A percentile compares a stretch with the other conserved stretches of the same genome.
Conservation (phyloP, 2,888 invertebrate genomes). For the Selenia dentaria region DNA sequence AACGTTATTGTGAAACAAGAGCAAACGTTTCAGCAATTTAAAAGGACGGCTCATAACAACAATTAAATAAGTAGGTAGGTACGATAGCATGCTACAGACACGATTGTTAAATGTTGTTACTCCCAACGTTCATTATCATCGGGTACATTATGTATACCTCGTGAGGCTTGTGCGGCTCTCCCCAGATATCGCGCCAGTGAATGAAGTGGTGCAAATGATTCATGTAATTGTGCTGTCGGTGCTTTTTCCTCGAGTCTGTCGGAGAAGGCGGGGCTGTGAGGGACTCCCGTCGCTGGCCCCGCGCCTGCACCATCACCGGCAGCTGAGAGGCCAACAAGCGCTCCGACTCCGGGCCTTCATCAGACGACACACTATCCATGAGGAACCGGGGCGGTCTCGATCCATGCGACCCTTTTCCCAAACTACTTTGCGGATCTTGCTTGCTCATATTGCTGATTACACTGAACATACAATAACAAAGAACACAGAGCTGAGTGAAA, state of each 20-base stretch:
- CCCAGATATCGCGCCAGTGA: slow-evolving; percentile 80
- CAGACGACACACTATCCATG: slow-evolving; percentile 75
- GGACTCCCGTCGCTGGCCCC: slow-evolving; percentile 58
- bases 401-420: slow-evolving; percentile 51
- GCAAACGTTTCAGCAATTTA: slow-evolving; percentile 31
- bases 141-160: slow-evolving; percentile 59
- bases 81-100: slow-evolving; percentile 40
- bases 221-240: slow-evolving; percentile 72
- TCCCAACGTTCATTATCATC: slow-evolving; percentile 19
- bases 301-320: slow-evolving; percentile 56
- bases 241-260: slow-evolving; percentile 73
- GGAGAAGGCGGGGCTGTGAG: slow-evolving; percentile 80
- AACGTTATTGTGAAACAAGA: slow-evolving; percentile 21
- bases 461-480: slow-evolving; percentile 45
- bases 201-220: slow-evolving; percentile 77
- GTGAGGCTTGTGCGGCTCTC: slow-evolving; percentile 71
- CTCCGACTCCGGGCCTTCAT: slow-evolving; percentile 76
- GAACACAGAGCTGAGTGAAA: slow-evolving; percentile 37
- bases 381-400: slow-evolving; percentile 63
- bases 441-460: slow-evolving; percentile 62
- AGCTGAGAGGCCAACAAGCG: slow-evolving; percentile 62
- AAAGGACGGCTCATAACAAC: slow-evolving; percentile 37
- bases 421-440: slow-evolving; percentile 57
- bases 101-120: slow-evolving; percentile 32
- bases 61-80: too few relatives aligned